phyloP scores from a whole-genome alignment of 2,113 vertebrate species.

The Indicator indicator region DNA sequence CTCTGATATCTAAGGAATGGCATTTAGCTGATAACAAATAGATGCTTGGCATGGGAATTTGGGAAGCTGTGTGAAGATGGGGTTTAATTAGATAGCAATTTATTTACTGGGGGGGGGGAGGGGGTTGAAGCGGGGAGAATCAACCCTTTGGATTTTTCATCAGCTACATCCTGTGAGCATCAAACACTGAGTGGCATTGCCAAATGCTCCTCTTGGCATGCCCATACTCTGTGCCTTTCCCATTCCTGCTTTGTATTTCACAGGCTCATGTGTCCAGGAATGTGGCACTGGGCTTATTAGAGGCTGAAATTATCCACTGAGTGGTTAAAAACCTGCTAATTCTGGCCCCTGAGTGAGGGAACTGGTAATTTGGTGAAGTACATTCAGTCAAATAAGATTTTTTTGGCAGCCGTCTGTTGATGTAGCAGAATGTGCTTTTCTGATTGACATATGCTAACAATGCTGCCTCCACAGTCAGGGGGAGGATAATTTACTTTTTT shows the following conservation, averaged over 20 bases:
- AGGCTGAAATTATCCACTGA: slow-evolving; percentile 7
- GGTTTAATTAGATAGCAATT: slow-evolving; percentile 20
- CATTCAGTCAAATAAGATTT: slow-evolving; percentile 32
- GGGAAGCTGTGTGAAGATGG: not conserved
- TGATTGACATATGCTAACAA: slow-evolving; percentile 68
- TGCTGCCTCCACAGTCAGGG: slow-evolving; percentile 46
- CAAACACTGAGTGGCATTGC: not conserved
- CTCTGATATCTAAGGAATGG: not conserved
- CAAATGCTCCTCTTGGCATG: not conserved
- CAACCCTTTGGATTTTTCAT: not conserved
- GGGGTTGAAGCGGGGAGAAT: too few species aligned
- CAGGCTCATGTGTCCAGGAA: not conserved
- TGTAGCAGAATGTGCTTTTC: slow-evolving; percentile 48
- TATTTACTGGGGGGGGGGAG: not conserved
- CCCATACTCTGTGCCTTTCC: not conserved
- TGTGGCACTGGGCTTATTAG: not conserved
- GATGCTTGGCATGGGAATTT: not conserved
- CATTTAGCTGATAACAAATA: not conserved
- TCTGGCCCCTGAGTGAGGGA: not conserved
- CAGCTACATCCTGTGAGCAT: not conserved
- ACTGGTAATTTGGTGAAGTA: slow-evolving; percentile 40
- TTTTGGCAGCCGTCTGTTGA: slow-evolving; percentile 54
- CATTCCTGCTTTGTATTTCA: not conserved
- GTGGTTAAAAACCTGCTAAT: slow-evolving; percentile 11
- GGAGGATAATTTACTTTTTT: slow-evolving; percentile 55